phyloP scores from a whole-genome alignment of 2,113 vertebrate genomes.

The Gobiocypris rarus region DNA sequence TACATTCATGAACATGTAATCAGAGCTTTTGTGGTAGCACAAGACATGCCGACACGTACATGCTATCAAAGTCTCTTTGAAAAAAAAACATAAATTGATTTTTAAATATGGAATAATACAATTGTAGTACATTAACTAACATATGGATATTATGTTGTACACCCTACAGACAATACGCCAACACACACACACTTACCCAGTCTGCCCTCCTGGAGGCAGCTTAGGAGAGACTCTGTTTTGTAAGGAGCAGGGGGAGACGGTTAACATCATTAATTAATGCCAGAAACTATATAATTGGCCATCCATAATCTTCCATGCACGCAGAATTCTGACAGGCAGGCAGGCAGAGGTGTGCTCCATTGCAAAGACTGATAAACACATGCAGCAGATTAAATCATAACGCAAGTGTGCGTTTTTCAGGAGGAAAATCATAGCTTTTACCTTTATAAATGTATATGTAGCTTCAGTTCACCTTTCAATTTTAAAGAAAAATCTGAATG shows the following conservation, averaged over 20 bases:
- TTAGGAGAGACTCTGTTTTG: constrained; percentile 70
- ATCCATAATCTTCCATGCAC: constrained; percentile 81
- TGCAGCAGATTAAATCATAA: constrained; percentile 61
- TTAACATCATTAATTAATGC: constrained; percentile 77
- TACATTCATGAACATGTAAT: constrained; percentile 24
- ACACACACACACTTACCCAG: constrained; percentile 37
- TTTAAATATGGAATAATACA: background rate
- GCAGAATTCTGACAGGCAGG: constrained; percentile 75
- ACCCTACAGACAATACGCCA: constrained; percentile 44
- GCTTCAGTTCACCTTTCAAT: background rate
- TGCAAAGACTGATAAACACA: constrained; percentile 70
- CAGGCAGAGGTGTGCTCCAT: constrained; percentile 65
- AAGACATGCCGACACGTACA: constrained; percentile 55
- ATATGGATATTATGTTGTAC: constrained; percentile 31
- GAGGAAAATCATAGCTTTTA: background rate
- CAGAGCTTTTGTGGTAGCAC: constrained; percentile 27
- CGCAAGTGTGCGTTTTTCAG: constrained; percentile 36
- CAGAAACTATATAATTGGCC: constrained; percentile 82
- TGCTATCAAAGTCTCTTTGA: constrained; percentile 15
- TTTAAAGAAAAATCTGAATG: background rate
- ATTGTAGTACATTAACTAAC: constrained; percentile 34
- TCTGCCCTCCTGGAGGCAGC: constrained; percentile 67
- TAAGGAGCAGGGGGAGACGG: constrained; percentile 71
- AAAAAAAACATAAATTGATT: constrained; percentile 10
- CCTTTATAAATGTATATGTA: background rate